Percentiles rank a stretch among this genome's conserved stretches.
phyloP scores from a whole-genome alignment of 2,113 vertebrate genomes.

The Propithecus coquereli region DNA sequence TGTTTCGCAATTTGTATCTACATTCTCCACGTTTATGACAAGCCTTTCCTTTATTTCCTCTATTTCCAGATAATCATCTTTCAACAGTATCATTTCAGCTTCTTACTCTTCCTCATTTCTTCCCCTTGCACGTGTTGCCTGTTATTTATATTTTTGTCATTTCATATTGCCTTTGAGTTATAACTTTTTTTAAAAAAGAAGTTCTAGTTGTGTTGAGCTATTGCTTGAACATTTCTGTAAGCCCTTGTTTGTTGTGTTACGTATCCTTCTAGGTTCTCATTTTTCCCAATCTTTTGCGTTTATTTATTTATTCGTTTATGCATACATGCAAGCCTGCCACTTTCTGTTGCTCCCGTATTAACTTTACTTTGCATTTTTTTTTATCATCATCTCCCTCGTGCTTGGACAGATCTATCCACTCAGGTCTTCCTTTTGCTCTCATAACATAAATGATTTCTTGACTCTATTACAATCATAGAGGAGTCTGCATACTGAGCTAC shows the following conservation, averaged over 20 bases:
- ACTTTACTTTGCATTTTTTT: neutral
- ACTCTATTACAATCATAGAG: neutral
- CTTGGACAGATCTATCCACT: neutral
- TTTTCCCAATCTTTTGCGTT: neutral
- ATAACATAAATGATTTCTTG: neutral
- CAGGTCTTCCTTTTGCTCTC: neutral
- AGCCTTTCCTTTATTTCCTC: neutral
- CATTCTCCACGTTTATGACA: neutral
- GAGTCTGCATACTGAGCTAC: no score
- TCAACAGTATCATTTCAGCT: neutral
- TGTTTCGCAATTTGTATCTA: neutral
- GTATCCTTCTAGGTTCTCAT: neutral
- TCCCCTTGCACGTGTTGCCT: neutral
- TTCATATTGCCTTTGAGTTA: neutral
- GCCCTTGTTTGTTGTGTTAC: neutral
- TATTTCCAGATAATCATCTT: neutral
- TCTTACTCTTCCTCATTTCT: neutral
- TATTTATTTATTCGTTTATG: neutral
- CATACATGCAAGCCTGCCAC: neutral
- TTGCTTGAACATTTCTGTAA: neutral
- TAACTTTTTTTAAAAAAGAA: neutral
- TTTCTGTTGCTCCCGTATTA: neutral
- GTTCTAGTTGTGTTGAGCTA: neutral
- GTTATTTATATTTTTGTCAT: neutral
- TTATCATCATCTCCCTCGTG: neutral